A percentile compares a stretch with the other conserved stretches of the same genome.
These are phyloP conservation scores for Cladopsammia gracilis DNA, from an alignment of 64 coral and sea anemone species.

Conservation along the genomic window DNA sequence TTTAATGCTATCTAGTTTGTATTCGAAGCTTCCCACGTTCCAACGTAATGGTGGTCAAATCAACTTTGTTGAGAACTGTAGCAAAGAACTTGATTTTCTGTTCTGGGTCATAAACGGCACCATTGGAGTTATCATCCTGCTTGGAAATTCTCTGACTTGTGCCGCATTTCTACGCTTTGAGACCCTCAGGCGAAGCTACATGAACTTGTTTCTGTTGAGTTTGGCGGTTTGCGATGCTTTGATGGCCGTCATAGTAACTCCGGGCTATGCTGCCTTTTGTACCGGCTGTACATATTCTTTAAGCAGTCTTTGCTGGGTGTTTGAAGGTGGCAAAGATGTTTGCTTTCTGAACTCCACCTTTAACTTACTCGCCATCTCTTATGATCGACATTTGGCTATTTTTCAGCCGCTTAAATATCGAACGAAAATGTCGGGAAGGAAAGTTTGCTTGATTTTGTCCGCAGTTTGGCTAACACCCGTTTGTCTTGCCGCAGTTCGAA, in stretches of 20 bases:
- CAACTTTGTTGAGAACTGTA: constrained; percentile 11
- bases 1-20: background rate
- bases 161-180: constrained; percentile 47
- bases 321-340: constrained; percentile 75
- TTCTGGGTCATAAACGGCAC: constrained; percentile 58
- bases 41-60: background rate
- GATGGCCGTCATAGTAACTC: constrained; percentile 57
- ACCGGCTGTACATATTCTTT: constrained; percentile 29
- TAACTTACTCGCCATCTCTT: constrained; percentile 81
- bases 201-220: constrained; percentile 71
- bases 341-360: constrained; percentile 79
- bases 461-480: constrained; percentile 64
- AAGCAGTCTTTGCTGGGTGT: constrained; percentile 75
- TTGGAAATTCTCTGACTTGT: constrained; percentile 65
- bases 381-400: constrained; percentile 77
- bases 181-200: constrained; percentile 35
- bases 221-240: constrained; percentile 63
- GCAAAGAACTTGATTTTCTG: constrained; percentile 43
- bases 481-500: constrained; percentile 15
- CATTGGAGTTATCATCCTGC: constrained; percentile 50
- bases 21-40: background rate
- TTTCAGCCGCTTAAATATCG: constrained; percentile 84
- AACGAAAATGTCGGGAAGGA: constrained; percentile 63
- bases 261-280: constrained; percentile 58
- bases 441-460: constrained; percentile 33